Evolutionary conservation across 2,888 invertebrate species (phyloP), one percentile per base, ranked within the genome.

Genomic region (Ctena decussata): DNA sequence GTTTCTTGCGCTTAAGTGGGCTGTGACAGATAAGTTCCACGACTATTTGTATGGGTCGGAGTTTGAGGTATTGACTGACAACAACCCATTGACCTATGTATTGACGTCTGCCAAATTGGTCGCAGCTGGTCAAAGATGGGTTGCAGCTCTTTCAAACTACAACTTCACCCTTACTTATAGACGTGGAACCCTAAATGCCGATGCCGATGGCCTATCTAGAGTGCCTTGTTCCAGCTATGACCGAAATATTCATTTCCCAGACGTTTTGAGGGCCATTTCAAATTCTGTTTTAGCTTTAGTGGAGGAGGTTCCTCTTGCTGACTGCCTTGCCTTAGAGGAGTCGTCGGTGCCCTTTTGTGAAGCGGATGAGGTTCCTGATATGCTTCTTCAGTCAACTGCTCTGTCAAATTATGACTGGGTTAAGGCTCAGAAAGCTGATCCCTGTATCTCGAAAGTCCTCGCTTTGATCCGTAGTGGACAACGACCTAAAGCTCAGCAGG

Each of bases 151-250:
- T 21, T 65, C 79, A 35, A 35, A 53, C 6, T 85, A 74, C 35
- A 57, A 82, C 41, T 85, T 85, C 41, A 44, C 27, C n/a, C 70
- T 87, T 12, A 12, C 37, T 30, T 87, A 87, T 41, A 39, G 75
- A 32, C 79, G 84, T 21, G 84, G 87, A 27, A 53, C 27, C 39
- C 18, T 32, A 2, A 84, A 87, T 41, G 24, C 30, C 8, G 79
- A 82, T 78, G 84, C 87, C n/a, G 87, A 82, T 71, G 57, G 41
- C 21, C 75, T 79, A 8, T 85, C 95, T 41, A 46, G 84, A 35
- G 21, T 73, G 21, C 84, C 76, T 30, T 0, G 11, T 11, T 8
- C n/a, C 6, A n/a, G 11, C 8, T 8, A 27, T 6, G 60, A 57
- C 8, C 18, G 44, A 6, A 27, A 11, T n/a, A n/a, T n/a, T n/a